Evolutionary conservation across 2,113 vertebrate species (phyloP).

Genomic region (Chionis minor): DNA sequence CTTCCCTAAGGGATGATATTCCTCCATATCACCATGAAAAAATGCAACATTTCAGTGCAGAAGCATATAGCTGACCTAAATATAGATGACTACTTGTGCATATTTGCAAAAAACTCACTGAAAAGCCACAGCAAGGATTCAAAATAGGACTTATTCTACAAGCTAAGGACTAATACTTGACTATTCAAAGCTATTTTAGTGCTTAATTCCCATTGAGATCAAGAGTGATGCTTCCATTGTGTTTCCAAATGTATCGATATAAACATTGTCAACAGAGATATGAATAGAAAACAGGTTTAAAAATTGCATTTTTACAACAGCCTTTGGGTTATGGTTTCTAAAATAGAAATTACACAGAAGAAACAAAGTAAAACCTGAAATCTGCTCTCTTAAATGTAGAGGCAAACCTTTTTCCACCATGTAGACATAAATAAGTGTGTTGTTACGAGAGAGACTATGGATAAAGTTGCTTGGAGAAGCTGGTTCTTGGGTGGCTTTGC

Average conservation of each 20-base stretch:
- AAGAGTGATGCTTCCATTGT: neutral
- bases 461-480: neutral
- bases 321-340: neutral
- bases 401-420: neutral
- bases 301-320: neutral
- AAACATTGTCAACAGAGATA: neutral
- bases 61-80: neutral
- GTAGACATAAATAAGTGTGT: neutral
- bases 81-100: neutral
- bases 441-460: neutral
- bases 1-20: neutral
- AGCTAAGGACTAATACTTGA: neutral
- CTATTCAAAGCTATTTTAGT: neutral
- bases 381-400: neutral
- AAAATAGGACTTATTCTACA: neutral
- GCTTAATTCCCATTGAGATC: neutral
- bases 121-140: neutral
- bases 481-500: neutral
- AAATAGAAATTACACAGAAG: neutral
- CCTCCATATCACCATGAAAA: neutral
- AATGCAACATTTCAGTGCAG: neutral
- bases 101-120: neutral
- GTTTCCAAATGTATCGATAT: neutral
- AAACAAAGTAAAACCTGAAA: neutral
- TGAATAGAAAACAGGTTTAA: neutral